phyloP scores from a whole-genome alignment of 2,113 vertebrate genomes.

The Rhinichthys klamathensis region DNA sequence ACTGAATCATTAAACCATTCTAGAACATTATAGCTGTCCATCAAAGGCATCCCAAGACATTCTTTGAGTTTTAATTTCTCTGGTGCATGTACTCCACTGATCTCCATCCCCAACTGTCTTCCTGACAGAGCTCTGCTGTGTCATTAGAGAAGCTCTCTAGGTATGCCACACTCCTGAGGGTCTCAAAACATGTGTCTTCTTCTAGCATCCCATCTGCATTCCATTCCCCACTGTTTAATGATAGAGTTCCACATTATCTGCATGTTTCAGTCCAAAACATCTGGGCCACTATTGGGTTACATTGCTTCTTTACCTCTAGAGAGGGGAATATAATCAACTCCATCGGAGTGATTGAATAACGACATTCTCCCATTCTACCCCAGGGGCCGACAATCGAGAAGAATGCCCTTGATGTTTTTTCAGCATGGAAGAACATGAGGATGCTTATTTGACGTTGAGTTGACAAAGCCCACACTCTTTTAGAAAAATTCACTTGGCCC shows the following conservation, averaged over 20 bases:
- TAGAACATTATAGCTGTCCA: not conserved
- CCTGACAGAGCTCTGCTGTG: conserved; percentile 18
- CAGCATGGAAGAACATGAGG: conserved; percentile 57
- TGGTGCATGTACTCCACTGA: not conserved
- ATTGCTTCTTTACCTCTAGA: conserved; percentile 58
- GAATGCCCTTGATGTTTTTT: conserved; percentile 66
- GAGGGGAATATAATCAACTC: conserved; percentile 64
- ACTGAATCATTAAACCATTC: not conserved
- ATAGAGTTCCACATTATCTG: conserved; percentile 67
- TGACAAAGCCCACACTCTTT: conserved; percentile 55
- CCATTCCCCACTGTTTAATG: conserved; percentile 62
- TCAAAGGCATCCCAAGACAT: not conserved
- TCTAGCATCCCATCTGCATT: conserved; percentile 38
- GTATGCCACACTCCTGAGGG: conserved; percentile 7
- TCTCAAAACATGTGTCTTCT: conserved; percentile 46
- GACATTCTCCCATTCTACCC: conserved; percentile 52
- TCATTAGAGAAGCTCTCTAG: conserved; percentile 43
- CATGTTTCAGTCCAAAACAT: conserved; percentile 79
- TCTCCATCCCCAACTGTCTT: not conserved
- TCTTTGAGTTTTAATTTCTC: conserved; percentile 8
- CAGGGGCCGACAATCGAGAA: conserved; percentile 34
- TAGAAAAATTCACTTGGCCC: conserved; percentile 44
- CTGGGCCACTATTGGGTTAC: conserved; percentile 77
- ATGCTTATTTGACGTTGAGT: conserved; percentile 57
- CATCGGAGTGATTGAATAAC: conserved; percentile 74